Evolutionary conservation across 2,888 invertebrate species (phyloP).

Genomic region (Lysandra coridon): DNA sequence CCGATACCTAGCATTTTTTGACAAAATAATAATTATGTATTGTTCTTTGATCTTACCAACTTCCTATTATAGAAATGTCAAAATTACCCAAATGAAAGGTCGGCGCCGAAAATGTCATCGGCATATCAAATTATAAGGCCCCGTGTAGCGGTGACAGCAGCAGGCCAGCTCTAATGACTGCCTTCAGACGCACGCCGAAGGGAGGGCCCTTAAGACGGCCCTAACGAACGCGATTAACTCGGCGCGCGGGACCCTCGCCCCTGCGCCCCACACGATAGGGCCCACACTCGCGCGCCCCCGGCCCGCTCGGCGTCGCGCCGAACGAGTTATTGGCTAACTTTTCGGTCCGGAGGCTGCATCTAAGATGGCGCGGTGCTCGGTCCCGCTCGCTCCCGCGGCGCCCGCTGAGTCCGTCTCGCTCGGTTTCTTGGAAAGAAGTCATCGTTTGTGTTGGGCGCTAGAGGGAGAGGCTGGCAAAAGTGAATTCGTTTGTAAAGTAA

Average conservation of each 20-base stretch:
- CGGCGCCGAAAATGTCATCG: constrained; percentile 10
- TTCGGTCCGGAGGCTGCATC: constrained; percentile 75
- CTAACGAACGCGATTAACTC: constrained; percentile 65
- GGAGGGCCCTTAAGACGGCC: constrained; percentile 57
- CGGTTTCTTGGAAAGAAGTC: constrained; percentile 72
- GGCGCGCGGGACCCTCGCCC: constrained; percentile 45
- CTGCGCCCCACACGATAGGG: constrained; percentile 40
- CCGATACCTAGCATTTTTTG: neutral
- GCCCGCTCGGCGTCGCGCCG: constrained; percentile 43
- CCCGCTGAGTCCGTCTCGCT: constrained; percentile 38
- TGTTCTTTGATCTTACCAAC: neutral
- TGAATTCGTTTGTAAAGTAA: constrained; percentile 59
- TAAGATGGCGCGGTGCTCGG: constrained; percentile 57
- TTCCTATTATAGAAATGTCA: constrained; percentile 13
- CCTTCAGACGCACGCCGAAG: constrained; percentile 58
- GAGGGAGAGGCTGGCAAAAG: constrained; percentile 50
- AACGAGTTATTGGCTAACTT: constrained; percentile 75
- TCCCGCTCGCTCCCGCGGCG: constrained; percentile 2
- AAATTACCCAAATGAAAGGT: constrained; percentile 12
- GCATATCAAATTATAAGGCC: constrained; percentile 35
- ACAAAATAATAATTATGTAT: neutral
- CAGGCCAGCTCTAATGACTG: constrained; percentile 36
- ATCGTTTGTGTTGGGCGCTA: constrained; percentile 60
- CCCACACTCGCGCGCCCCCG: constrained; percentile 50
- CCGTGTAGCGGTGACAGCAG: constrained; percentile 34